phyloP scores from a whole-genome alignment of 92 coral and sea anemone genomes.

The Actinernus sp. region DNA sequence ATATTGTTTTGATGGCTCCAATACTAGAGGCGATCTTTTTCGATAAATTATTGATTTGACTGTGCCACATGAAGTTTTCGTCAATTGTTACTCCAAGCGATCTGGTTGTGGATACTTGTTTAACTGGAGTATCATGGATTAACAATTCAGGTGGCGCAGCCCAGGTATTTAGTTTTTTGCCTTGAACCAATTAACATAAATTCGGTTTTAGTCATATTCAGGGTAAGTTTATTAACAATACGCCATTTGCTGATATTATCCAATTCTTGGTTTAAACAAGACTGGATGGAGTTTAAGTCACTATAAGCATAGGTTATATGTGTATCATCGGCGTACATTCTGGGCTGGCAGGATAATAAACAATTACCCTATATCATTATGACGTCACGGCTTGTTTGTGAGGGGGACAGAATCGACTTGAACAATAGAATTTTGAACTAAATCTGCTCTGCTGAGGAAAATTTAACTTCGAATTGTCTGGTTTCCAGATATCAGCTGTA shows the following conservation, averaged over 20 bases:
- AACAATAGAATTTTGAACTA: too few species aligned
- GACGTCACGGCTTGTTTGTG: too few species aligned
- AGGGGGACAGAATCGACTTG: too few species aligned
- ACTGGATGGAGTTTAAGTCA: conserved; percentile 7
- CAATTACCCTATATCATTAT: too few species aligned
- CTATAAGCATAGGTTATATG: conserved; percentile 26
- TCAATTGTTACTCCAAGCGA: conserved; percentile 42
- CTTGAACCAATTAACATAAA: conserved; percentile 52
- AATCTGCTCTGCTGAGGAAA: too few species aligned
- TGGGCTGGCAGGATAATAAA: conserved; percentile 17
- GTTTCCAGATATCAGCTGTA: too few species aligned
- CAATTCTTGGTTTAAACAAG: conserved; percentile 32
- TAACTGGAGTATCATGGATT: conserved; percentile 20
- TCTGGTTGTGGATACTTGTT: conserved; percentile 13
- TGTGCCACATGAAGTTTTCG: conserved; percentile 30
- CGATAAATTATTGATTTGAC: conserved; percentile 32
- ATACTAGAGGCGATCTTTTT: too few species aligned
- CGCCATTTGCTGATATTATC: conserved; percentile 32
- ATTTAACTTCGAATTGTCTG: too few species aligned
- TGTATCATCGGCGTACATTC: conserved; percentile 59
- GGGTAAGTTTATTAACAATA: conserved; percentile 39
- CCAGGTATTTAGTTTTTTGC: conserved; percentile 24
- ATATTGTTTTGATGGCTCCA: too few species aligned
- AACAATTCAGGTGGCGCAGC: conserved; percentile 3
- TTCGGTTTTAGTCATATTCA: conserved; percentile 49